phyloP scores from a whole-genome alignment of 2,888 invertebrate species.

The Mayetiola destructor region DNA sequence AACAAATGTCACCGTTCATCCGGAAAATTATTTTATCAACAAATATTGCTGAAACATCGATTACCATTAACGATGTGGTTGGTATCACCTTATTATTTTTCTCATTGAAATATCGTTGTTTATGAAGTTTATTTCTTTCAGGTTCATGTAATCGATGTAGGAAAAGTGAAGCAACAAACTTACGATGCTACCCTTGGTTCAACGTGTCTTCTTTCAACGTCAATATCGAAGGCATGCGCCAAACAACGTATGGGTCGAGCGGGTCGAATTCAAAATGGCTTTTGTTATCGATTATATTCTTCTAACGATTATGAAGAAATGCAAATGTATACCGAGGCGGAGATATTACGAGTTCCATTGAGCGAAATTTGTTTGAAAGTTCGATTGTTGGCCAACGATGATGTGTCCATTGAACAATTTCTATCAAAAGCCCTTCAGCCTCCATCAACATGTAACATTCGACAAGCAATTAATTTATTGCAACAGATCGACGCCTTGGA shows the following conservation, averaged over 20 bases:
- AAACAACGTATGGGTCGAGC: slow-evolving; percentile 79
- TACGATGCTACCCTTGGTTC: slow-evolving; percentile 70
- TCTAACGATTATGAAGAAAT: slow-evolving; percentile 51
- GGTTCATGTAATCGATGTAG: slow-evolving; percentile 73
- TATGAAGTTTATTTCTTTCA: background rate
- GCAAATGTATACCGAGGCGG: slow-evolving; percentile 61
- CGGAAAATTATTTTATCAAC: slow-evolving; percentile 90
- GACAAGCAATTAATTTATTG: slow-evolving; percentile 51
- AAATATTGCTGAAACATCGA: slow-evolving; percentile 90
- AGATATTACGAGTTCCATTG: slow-evolving; percentile 75
- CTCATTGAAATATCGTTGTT: background rate
- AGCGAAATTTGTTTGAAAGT: slow-evolving; percentile 76
- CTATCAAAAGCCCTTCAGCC: slow-evolving; percentile 73
- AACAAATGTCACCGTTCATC: slow-evolving; percentile 42
- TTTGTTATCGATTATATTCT: slow-evolving; percentile 72
- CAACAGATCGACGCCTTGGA: slow-evolving; percentile 77
- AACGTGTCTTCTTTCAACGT: slow-evolving; percentile 57
- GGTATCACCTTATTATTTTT: background rate
- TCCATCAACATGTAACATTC: slow-evolving; percentile 60
- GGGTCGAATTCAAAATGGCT: slow-evolving; percentile 68
- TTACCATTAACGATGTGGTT: slow-evolving; percentile 84
- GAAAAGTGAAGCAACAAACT: slow-evolving; percentile 81
- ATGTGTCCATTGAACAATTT: slow-evolving; percentile 61
- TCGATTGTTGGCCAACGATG: slow-evolving; percentile 67
- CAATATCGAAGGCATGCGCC: slow-evolving; percentile 80